Conservation (phyloP, 2,113 vertebrate species). For the Silurus meridionalis region DNA sequence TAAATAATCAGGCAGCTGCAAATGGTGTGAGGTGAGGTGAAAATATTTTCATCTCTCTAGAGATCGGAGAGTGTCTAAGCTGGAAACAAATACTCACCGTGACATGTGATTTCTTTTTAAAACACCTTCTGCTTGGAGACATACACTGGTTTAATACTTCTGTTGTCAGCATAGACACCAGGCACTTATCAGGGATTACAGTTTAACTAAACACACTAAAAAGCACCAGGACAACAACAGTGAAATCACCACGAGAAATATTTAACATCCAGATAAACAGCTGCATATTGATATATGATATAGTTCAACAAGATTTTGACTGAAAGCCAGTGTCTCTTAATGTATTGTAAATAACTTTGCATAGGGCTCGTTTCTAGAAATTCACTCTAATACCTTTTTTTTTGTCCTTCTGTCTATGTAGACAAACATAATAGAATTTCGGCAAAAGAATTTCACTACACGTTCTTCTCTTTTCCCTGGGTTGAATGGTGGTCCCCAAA, state of each 20-base stretch:
- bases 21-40: neutral
- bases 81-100: neutral
- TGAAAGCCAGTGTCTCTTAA: neutral
- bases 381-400: neutral
- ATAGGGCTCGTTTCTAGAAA: neutral
- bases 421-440: neutral
- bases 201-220: neutral
- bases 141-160: neutral
- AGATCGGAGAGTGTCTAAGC: neutral
- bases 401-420: neutral
- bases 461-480: neutral
- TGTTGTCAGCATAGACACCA: neutral
- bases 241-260: neutral
- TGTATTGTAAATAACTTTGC: neutral
- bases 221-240: neutral
- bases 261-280: neutral
- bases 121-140: neutral
- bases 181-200: neutral
- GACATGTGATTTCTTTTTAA: neutral
- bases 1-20: neutral
- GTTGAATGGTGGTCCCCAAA: neutral
- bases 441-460: neutral
- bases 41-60: neutral
- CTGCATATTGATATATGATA: neutral
- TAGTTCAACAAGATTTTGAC: neutral